Percentiles rank a stretch among this genome's conserved stretches.
Conservation (phyloP, 2,797 vertebrate genomes). For the Acipenser oxyrinchus region DNA sequence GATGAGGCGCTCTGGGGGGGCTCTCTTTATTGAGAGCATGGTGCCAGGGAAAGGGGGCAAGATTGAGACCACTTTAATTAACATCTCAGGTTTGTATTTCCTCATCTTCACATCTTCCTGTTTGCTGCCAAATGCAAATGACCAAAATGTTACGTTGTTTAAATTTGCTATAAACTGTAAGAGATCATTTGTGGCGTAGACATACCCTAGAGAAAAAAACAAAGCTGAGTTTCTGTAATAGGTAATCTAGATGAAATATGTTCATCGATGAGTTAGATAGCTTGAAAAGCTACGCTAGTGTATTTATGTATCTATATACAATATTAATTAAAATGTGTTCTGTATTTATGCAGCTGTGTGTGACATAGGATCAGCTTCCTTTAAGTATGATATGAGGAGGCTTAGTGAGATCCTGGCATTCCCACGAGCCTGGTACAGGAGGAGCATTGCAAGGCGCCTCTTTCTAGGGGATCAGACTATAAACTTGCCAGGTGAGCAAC, state of each 20-base stretch:
- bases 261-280: too few relatives aligned
- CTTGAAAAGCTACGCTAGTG: neutral
- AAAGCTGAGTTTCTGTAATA: too few relatives aligned
- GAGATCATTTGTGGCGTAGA: too few relatives aligned
- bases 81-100: slow-evolving; percentile 83
- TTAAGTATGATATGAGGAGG: slow-evolving; percentile 96
- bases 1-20: slow-evolving; percentile 83
- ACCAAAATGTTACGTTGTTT: too few relatives aligned
- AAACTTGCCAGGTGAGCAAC: slow-evolving; percentile 77
- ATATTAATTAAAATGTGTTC: slow-evolving; percentile 1
- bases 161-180: too few relatives aligned
- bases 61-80: slow-evolving; percentile 94
- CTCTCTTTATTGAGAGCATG: slow-evolving; percentile 84
- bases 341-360: slow-evolving; percentile 74
- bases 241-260: too few relatives aligned
- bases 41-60: slow-evolving; percentile 77
- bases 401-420: slow-evolving; percentile 97
- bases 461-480: slow-evolving; percentile 97
- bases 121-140: neutral
- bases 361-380: slow-evolving; percentile 96
- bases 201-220: too few relatives aligned
- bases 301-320: neutral
- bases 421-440: slow-evolving; percentile 92
- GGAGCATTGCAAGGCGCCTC: slow-evolving; percentile 90
- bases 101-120: neutral